Conservation (phyloP, 2,797 vertebrate genomes). For the Pseudomugil gertrudae region DNA sequence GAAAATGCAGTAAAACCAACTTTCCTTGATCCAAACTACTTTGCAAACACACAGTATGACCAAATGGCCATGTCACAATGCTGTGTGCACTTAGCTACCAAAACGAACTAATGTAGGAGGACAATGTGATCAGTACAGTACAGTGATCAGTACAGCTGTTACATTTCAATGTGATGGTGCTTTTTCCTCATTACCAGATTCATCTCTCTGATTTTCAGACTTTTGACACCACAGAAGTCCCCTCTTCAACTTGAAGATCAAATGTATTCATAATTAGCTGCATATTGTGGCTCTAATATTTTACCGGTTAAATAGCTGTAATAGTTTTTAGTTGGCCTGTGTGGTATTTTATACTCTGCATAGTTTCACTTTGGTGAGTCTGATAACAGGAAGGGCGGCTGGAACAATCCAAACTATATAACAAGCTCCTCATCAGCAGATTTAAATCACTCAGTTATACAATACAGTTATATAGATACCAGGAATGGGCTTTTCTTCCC, state of each 20-base stretch:
- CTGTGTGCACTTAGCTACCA: background rate
- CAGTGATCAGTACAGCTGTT: background rate
- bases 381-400: background rate
- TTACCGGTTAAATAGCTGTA: background rate
- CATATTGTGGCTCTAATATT: background rate
- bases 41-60: background rate
- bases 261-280: background rate
- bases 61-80: background rate
- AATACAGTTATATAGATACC: constrained; percentile 7
- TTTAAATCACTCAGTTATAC: constrained; percentile 1
- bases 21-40: background rate
- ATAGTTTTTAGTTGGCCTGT: constrained; percentile 3
- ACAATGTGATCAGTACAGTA: constrained; percentile 5
- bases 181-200: constrained; percentile 22
- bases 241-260: background rate
- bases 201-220: constrained; percentile 13
- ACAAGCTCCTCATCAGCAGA: constrained; percentile 2
- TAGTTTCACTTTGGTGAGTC: background rate
- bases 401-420: background rate
- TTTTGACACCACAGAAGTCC: background rate
- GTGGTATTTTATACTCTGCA: background rate
- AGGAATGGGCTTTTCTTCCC: background rate
- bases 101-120: background rate
- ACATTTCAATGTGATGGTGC: background rate
- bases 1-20: constrained; percentile 3